Base-by-base conservation (phyloP, 2,888 invertebrate species). In the Crioceris asparagi region DNA sequence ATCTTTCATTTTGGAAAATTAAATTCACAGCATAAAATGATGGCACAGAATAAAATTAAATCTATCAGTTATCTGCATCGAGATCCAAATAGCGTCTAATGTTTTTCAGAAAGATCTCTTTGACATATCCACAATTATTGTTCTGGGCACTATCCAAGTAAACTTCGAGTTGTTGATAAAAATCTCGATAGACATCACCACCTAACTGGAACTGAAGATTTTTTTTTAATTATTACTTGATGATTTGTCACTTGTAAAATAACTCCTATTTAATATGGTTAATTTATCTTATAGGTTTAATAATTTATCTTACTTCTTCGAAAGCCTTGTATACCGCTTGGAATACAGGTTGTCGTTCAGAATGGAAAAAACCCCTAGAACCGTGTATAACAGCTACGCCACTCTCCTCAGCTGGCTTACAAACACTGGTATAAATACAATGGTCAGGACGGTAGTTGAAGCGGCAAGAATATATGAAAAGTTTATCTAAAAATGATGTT, bases 391-490 rank as follows among this genome's bases (percentile, higher is more conserved):
- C 73, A 44, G 77, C 72, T n/a, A 86, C 79, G 2, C 93, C 94
- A 18, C 71, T 61, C 35, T 68, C 62, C 41, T 81, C 75, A 0
- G 57, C 59, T 14, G 51, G 46, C 32, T 76, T 72, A 62, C 94
- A 94, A 3, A 86, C 82, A 58, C 83, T 86, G 65, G 83, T 85
- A 58, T 94, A 96, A 84, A 90, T 88, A 64, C 96, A 96, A 64
- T 94, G 94, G 66, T 96, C 94, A 2, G 92, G 82, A 32, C 94
- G 78, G 65, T 84, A 94, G 65, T 96, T 96, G 67, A 82, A 90
- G 42, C 83, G 74, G 58, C 94, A 96, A 1, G 83, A 74, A 59
- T 87, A 78, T 39, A 84, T 69, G 49, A 75, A 78, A 37, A 94
- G 70, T 51, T 83, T 82, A 46, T 82, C 83, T 75, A 62, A 52